Evolutionary conservation across 2,888 invertebrate species (phyloP).

Genomic region (Cryptocephalus primarius): DNA sequence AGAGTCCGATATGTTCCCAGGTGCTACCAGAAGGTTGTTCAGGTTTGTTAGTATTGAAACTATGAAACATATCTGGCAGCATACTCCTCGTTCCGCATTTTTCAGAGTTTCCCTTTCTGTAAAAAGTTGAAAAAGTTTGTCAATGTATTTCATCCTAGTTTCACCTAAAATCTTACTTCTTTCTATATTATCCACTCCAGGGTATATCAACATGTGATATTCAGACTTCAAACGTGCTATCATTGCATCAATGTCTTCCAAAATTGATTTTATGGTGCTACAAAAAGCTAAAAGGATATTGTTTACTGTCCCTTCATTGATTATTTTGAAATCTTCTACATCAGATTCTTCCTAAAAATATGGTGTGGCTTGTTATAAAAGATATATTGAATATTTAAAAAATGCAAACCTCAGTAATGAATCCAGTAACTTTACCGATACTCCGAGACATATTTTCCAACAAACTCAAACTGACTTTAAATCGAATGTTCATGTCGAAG

Average conservation of each 20-base stretch:
- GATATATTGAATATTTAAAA: too few species aligned
- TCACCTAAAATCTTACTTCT: conserved; percentile 23
- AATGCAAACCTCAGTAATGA: conserved; percentile 35
- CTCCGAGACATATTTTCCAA: conserved; percentile 37
- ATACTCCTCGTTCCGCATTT: conserved; percentile 44
- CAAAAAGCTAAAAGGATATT: conserved; percentile 34
- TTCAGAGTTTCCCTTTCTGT: conserved; percentile 39
- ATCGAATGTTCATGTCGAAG: conserved; percentile 29
- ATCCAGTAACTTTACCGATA: conserved; percentile 35
- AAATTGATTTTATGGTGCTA: conserved; percentile 29
- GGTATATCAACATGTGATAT: conserved; percentile 26
- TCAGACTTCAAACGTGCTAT: conserved; percentile 34
- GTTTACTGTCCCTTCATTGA: conserved; percentile 31
- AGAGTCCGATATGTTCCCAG: conserved; percentile 44
- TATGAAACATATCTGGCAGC: conserved; percentile 46
- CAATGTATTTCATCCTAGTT: not conserved
- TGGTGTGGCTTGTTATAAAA: too few species aligned
- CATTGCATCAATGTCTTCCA: conserved; percentile 37
- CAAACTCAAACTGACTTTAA: conserved; percentile 30
- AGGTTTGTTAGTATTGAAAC: conserved; percentile 42
- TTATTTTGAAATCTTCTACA: conserved; percentile 28
- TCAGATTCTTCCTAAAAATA: conserved; percentile 24
- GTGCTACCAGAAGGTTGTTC: conserved; percentile 40
- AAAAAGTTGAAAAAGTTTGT: conserved; percentile 14
- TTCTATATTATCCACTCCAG: conserved; percentile 24